Evolutionary conservation across 2,113 vertebrate genomes (phyloP), one percentile per base, ranked within the genome.

Genomic region (Pristiophorus japonicus): DNA sequence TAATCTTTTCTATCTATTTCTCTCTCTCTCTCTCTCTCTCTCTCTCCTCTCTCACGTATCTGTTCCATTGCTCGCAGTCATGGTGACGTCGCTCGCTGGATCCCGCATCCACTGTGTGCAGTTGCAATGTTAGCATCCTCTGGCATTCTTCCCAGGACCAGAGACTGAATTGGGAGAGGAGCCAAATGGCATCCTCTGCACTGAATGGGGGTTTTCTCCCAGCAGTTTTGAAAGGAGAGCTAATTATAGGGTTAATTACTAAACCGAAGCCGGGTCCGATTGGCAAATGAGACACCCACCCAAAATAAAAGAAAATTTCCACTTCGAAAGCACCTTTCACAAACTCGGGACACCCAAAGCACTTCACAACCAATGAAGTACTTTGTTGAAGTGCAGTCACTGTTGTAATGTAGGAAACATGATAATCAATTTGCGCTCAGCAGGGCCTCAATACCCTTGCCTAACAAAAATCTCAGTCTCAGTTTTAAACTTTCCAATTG

Each of bases 201-300:
- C 2, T 70, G 65, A 94, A 10, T 70, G 92, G 38, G 92, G 65
- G 42, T 66, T 94, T 94, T 94, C 92, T 67, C 22, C 24, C 5
- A 18, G 62, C 20, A 22, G 30, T 47, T 22, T 11, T 94, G 92
- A 94, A 55, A 47, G 20, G 18, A 65, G 65, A 94, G 65, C 38
- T 67, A 94, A 94, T 94, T 94, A 94, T 30, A 27, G 92, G 63
- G 63, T 70, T 94, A 94, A 94, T 94, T 94, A 94, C 38, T 94
- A 47, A 65, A 88, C 47, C 55, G 85, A 59, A 34, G 85, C 24
- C 10, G 85, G 85, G 30, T 59, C 45, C 27, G 47, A 88, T 55
- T n/a, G n/a, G n/a, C n/a, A n/a, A 67, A 67, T 67, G 22, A 67
- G 51, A 51, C n/a, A n/a, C n/a, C n/a, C n/a, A n/a, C n/a, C n/a